Base-by-base conservation (phyloP, 2,113 vertebrate genomes). In the Panurus biarmicus region DNA sequence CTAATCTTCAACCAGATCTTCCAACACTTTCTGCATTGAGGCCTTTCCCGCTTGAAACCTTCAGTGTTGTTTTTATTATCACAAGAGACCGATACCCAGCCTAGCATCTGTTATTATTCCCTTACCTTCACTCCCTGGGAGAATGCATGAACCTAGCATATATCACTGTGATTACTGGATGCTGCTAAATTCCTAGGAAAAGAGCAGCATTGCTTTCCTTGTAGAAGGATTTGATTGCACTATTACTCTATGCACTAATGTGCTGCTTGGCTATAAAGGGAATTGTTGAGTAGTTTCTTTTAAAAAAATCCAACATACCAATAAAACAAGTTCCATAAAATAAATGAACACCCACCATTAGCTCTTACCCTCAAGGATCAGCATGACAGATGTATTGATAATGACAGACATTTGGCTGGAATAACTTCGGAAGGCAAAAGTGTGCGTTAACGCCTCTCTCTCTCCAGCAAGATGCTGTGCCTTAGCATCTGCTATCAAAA, bases 1-100 rank as follows among this genome's bases (percentile, higher is more conserved):
- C 95, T 97, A 97, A 97, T 98, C 96, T 97, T 97, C 96, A 96
- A 87, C 89, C 71, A 96, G 91, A 93, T 97, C 93, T 97, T 97
- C 97, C 95, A 97, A 97, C 96, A 97, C 96, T 97, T 97, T 88
- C 76, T 89, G 80, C 35, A 80, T 93, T 97, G 90, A 96, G 86
- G 62, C 77, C 91, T 93, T 97, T 94, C 80, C 85, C 87, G 70
- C 76, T 96, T 93, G 95, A 96, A 97, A 70, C 48, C 42, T 94
- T 90, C 93, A 53, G 44, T 97, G 91, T 96, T 97, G 82, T 95
- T 97, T 96, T 96, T 97, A 89, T 94, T 97, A 95, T 88, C 97
- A 95, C 91, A 64, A 53, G 97, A 97, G 97, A 96, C 72, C 3
- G 18, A 97, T 97, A 97, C 97, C 94, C 94, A 96, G 70, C 54